Conservation (phyloP, 2,797 vertebrate species). For the Setipinna tenuifilis region DNA sequence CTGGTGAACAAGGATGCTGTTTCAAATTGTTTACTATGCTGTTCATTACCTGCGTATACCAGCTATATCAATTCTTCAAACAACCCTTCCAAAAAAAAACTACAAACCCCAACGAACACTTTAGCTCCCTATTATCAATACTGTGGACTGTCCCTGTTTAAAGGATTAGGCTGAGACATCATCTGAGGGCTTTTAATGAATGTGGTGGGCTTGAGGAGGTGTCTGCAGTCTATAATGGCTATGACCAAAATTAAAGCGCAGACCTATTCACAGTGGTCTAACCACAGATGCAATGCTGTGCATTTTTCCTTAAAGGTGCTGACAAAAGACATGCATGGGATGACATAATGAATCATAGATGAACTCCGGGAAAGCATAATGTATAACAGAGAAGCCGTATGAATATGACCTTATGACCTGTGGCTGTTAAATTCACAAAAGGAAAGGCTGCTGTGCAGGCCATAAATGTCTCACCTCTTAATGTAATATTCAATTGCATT, state of each 20-base stretch:
- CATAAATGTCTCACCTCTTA: not conserved
- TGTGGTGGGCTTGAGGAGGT: not conserved
- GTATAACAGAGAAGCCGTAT: not conserved
- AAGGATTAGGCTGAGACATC: not conserved
- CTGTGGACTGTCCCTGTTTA: not conserved
- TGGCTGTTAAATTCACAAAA: not conserved
- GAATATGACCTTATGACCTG: not conserved
- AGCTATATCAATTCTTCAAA: not conserved
- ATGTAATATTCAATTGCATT: not conserved
- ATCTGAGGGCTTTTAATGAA: not conserved
- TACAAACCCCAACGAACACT: not conserved
- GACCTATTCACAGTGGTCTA: not conserved
- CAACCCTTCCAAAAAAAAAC: not conserved
- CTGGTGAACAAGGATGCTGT: not conserved
- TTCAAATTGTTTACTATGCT: not conserved
- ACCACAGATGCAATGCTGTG: not conserved
- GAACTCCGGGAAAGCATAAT: not conserved
- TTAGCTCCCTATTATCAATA: not conserved
- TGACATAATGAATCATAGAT: not conserved
- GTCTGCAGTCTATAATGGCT: not conserved
- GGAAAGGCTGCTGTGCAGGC: not conserved
- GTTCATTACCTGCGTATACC: not conserved
- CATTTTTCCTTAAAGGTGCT: not conserved
- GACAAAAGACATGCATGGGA: not conserved
- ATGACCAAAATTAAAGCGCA: not conserved